A percentile compares a stretch with the other conserved stretches of the same genome.
Conservation (phyloP, 1,140 invertebrate genomes). For the Pomacea maculata region DNA sequence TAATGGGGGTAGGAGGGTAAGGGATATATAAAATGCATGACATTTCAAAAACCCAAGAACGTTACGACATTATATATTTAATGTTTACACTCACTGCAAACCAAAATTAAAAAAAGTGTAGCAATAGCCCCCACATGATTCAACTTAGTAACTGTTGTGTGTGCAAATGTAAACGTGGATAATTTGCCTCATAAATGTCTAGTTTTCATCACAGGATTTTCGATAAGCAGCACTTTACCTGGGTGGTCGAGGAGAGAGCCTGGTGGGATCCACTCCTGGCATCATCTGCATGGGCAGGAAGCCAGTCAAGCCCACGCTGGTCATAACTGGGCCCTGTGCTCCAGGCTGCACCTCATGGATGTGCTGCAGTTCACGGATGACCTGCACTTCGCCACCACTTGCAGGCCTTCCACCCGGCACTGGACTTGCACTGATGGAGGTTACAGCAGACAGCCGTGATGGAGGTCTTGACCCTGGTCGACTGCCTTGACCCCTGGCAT, state of each 20-base stretch:
- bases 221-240: background rate
- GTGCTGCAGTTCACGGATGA: slow-evolving; percentile 16
- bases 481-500: slow-evolving; percentile 10
- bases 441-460: background rate
- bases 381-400: slow-evolving; percentile 14
- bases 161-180: too few species aligned
- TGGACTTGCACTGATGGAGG: slow-evolving; percentile 15
- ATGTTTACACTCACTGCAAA: too few species aligned
- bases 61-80: too few species aligned
- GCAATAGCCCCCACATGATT: too few species aligned
- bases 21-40: too few species aligned
- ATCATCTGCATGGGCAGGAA: slow-evolving; percentile 10
- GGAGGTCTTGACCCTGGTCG: slow-evolving; percentile 6
- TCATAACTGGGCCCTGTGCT: slow-evolving; percentile 1
- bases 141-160: too few species aligned
- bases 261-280: slow-evolving; percentile 7
- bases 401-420: slow-evolving; percentile 9
- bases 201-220: too few species aligned
- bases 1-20: too few species aligned
- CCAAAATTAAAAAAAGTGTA: too few species aligned
- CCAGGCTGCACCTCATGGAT: slow-evolving; percentile 8
- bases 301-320: slow-evolving; percentile 11
- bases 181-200: too few species aligned
- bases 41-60: too few species aligned
- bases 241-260: slow-evolving; percentile 20